Evolutionary conservation across 2,113 vertebrate species (phyloP).

Genomic region (Castor canadensis): DNA sequence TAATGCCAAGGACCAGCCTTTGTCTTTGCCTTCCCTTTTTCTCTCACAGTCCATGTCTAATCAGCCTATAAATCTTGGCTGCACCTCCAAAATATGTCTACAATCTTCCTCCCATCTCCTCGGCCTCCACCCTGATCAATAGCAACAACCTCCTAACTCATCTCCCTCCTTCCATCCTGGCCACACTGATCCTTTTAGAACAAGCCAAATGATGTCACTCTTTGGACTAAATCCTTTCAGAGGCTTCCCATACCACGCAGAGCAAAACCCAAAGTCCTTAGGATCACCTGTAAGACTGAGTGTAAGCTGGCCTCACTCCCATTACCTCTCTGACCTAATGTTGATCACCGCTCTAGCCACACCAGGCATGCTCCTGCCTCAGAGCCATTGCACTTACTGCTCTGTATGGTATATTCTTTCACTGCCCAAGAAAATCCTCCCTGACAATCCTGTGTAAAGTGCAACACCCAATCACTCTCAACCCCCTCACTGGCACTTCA

Average conservation of each 20-base stretch:
- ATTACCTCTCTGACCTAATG: not conserved
- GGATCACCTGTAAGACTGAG: not conserved
- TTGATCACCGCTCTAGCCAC: not conserved
- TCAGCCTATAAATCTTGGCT: not conserved
- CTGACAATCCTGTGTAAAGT: not conserved
- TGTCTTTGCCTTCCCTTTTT: not conserved
- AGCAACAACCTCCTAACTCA: not conserved
- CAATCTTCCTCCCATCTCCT: not conserved
- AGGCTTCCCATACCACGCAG: not conserved
- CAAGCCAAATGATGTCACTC: conserved; percentile 8
- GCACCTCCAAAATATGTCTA: not conserved
- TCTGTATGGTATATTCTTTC: not conserved
- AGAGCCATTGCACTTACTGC: not conserved
- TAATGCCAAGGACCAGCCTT: not conserved
- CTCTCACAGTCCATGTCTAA: not conserved
- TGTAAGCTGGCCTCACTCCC: not conserved
- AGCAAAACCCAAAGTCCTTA: not conserved
- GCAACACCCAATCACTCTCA: not conserved
- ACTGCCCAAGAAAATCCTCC: not conserved
- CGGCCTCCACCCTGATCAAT: not conserved
- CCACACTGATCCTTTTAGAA: not conserved
- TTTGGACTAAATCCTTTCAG: not conserved
- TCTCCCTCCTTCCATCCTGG: not conserved
- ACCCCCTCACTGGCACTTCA: not conserved
- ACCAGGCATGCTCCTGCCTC: not conserved